Base-by-base conservation (phyloP, 2,888 invertebrate genomes). In the Autographa gamma region DNA sequence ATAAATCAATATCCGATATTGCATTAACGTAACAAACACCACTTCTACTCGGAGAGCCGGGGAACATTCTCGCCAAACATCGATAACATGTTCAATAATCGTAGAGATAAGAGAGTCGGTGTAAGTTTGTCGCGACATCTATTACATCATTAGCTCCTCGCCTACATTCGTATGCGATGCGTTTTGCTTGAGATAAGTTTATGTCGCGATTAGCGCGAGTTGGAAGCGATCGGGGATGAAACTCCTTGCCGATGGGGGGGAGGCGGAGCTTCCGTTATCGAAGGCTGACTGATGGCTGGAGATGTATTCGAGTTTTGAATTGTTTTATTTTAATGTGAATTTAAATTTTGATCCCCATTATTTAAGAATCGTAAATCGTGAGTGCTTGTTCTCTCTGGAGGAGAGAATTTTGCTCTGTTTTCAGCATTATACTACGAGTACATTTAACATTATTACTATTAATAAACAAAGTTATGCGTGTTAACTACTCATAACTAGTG, bases 111-210 rank as follows among this genome's bases (percentile, higher is more conserved):
- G 19, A 14, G 19, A 5, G 13, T 9, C 54, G n/a, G n/a, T 25
- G 19, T 25, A 56, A 56, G 54, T 56, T 13, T 5, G 54, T 56
- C 54, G 54, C 54, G 25, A 56, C 54, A 25, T 56, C 54, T 56
- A 56, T 56, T 19, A 3, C 25, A 56, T 56, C 54, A 56, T 56
- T 56, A 56, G 48, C 48, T 48, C 48, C 54, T 11, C 25, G 25
- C 25, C 54, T 56, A 56, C 63, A 63, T 70, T 70, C 62, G 62
- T 70, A 70, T 66, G 70, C 48, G 18, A 38, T 48, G 41, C 62
- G 66, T 69, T 8, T 31, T 60, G 60, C 34, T 34, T 18, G 32
- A 61, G 64, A 70, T 70, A 70, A 70, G 11, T 56, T 56, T 56
- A 56, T 56, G 54, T 25, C 11, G 54, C 25, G 54, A 56, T 56